Evolutionary conservation across 2,888 invertebrate species (phyloP).

Genomic region (Nemotelus nigrinus): DNA sequence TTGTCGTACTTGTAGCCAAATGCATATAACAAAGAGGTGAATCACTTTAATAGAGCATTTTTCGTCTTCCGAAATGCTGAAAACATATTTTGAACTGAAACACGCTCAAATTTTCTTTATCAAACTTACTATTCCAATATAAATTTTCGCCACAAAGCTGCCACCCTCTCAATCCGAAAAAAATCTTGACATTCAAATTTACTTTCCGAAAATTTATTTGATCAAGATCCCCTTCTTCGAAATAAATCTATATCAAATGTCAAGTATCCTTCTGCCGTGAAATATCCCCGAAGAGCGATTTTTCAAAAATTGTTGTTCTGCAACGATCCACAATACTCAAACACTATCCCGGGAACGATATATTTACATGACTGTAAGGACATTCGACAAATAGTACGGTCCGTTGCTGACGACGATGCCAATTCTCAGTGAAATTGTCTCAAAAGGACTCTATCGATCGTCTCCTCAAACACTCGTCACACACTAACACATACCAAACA

Average conservation of each 20-base stretch:
- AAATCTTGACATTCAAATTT: too few relatives aligned
- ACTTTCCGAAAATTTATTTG: conserved; percentile 35
- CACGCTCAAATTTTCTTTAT: too few relatives aligned
- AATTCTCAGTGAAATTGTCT: conserved; percentile 41
- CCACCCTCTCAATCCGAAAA: too few relatives aligned
- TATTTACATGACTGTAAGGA: conserved; percentile 33
- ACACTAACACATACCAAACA: too few relatives aligned
- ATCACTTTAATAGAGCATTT: too few relatives aligned
- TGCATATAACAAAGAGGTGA: too few relatives aligned
- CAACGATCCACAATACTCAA: conserved; percentile 31
- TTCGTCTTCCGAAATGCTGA: too few relatives aligned
- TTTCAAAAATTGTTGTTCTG: conserved; percentile 50
- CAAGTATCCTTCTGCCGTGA: conserved; percentile 37
- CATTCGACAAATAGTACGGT: conserved; percentile 8
- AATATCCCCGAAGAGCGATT: conserved; percentile 47
- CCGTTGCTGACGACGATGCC: conserved; percentile 26
- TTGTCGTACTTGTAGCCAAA: too few relatives aligned
- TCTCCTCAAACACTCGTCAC: background rate
- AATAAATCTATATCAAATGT: conserved; percentile 45
- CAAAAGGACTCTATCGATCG: conserved; percentile 11
- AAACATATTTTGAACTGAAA: too few relatives aligned
- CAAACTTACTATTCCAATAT: too few relatives aligned
- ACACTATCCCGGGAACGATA: conserved; percentile 44
- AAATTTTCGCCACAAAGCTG: too few relatives aligned
- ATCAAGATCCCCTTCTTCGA: conserved; percentile 31